These are phyloP conservation scores for Lamellibrachia satsuma DNA, from an alignment of 2,888 invertebrate species.

Conservation along the genomic window DNA sequence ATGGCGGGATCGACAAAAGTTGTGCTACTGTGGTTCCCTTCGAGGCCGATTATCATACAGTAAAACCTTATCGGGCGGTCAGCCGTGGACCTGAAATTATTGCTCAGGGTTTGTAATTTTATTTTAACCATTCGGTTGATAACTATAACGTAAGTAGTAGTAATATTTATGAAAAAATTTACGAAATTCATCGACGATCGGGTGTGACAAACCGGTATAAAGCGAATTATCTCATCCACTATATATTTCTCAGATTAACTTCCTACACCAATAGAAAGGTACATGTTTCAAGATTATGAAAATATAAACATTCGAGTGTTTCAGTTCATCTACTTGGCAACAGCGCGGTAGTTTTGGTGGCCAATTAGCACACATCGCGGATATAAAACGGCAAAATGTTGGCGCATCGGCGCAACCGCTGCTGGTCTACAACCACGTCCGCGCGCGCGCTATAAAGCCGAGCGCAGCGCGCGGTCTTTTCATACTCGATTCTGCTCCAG, in stretches of 20 bases:
- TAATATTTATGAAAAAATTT: not conserved
- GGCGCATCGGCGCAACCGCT: not conserved
- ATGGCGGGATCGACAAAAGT: slow-evolving; percentile 1
- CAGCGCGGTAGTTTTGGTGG: not conserved
- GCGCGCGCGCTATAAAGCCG: slow-evolving; percentile 21
- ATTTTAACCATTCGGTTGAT: not conserved
- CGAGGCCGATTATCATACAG: not conserved
- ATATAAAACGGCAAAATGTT: not conserved
- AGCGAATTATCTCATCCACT: not conserved
- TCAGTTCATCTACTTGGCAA: not conserved
- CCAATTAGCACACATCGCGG: slow-evolving; percentile 1
- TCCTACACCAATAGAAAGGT: not conserved
- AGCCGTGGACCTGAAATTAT: not conserved
- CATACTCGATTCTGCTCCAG: slow-evolving; percentile 5
- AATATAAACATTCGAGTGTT: not conserved
- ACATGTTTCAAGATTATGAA: not conserved
- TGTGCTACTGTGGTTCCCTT: not conserved
- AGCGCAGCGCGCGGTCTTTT: slow-evolving; percentile 14
- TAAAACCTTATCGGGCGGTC: not conserved
- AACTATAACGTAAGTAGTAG: not conserved
- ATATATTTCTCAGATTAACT: not conserved
- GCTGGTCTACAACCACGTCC: slow-evolving; percentile 28
- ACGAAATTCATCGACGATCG: not conserved
- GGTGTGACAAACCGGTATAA: not conserved
- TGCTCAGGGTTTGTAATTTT: not conserved